Evolutionary conservation across 2,797 vertebrate species (phyloP), one percentile per base, ranked within the genome.

Genomic region (Oceanodroma leucorhoa): DNA sequence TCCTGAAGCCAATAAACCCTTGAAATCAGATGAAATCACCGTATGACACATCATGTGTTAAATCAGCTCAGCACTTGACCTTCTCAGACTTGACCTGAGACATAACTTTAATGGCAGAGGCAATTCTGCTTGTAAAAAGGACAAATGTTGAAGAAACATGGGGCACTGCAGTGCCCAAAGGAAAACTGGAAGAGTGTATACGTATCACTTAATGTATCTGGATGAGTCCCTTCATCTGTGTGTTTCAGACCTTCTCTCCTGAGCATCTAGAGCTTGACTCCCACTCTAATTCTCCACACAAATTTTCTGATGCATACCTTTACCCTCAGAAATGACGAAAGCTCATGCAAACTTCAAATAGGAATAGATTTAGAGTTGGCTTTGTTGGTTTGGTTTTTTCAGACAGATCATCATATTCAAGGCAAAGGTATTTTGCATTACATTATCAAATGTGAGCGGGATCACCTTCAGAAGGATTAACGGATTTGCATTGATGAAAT

Each of bases 401-500:
- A 48, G 57, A 24, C 9, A 92, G 43, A 87, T 77, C 13, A 71
- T 69, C 53, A 67, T 58, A 86, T 34, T 87, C 65, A 78, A 92
- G 38, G 83, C 54, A 88, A 90, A 93, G 34, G 17, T 65, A 50
- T 76, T 93, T 90, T 79, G 84, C 58, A 91, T 78, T 41, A 53
- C 19, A 60, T 83, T 91, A 66, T 27, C 62, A 79, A 93, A 89
- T 64, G 30, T 43, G 26, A 92, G 69, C 9, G 7, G 61, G 50
- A 83, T 50, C 60, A 62, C 48, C 27, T 86, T 85, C 73, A 83
- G 69, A 75, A 92, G 85, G 90, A 96, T 95, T 91, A 95, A 73
- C 0, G 4, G 82, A 92, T 95, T 93, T 88, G 66, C 73, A 84
- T 2, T 83, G 53, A 83, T 82, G 50, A 86, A 92, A 87, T 84